Conservation (phyloP, 1,140 invertebrate genomes). For the Orius insidiosus region DNA sequence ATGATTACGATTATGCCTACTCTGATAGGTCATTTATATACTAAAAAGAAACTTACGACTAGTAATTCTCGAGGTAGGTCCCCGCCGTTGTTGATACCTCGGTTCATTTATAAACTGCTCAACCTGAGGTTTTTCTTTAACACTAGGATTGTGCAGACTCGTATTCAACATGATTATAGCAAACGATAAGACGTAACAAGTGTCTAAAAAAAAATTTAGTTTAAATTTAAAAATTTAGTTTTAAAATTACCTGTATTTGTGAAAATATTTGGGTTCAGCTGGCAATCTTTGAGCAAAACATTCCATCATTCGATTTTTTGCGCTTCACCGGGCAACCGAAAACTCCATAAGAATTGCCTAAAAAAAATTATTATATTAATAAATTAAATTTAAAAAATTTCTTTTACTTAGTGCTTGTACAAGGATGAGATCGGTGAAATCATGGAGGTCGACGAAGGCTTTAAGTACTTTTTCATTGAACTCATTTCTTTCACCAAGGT, state of each 20-base stretch:
- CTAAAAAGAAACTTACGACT: conserved; percentile 52
- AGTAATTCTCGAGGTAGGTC: conserved; percentile 80
- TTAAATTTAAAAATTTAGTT: background rate
- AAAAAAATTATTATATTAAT: conserved; percentile 22
- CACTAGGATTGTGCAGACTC: conserved; percentile 93
- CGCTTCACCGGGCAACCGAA: conserved; percentile 92
- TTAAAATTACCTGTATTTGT: conserved; percentile 63
- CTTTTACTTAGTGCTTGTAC: conserved; percentile 90
- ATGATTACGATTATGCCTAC: no score
- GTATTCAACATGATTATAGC: conserved; percentile 99
- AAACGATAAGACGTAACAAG: conserved; percentile 95
- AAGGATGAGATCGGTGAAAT: conserved; percentile 91
- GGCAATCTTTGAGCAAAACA: conserved; percentile 91
- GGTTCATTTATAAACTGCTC: conserved; percentile 97
- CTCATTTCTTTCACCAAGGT: conserved; percentile 88
- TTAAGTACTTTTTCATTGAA: conserved; percentile 84
- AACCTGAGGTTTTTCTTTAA: conserved; percentile 92
- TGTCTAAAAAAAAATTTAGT: conserved; percentile 41
- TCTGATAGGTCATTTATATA: no score
- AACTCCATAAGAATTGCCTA: conserved; percentile 96
- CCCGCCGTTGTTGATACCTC: conserved; percentile 94
- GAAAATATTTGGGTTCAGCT: conserved; percentile 91
- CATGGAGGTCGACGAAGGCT: conserved; percentile 89
- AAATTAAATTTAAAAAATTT: background rate
- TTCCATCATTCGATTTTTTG: conserved; percentile 99